These are phyloP conservation scores for Eolophus roseicapilla DNA, from an alignment of 2,113 vertebrate species.

Conservation along the genomic window DNA sequence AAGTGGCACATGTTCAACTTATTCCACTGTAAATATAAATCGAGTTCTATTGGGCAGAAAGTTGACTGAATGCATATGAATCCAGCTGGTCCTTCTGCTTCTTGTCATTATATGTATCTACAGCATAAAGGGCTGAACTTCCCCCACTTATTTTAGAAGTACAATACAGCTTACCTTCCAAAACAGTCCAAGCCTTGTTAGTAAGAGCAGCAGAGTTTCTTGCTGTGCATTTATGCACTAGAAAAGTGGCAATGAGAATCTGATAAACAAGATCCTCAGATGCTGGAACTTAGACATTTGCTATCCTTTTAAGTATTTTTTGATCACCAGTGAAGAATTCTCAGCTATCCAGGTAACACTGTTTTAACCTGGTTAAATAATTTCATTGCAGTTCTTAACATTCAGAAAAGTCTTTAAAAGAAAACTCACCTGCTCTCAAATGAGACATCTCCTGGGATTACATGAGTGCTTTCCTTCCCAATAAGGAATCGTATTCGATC, in stretches of 20 bases:
- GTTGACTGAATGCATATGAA: background rate
- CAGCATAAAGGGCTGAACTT: background rate
- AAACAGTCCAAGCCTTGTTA: background rate
- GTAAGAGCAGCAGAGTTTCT: background rate
- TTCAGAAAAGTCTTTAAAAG: background rate
- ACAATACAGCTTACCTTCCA: background rate
- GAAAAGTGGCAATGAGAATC: background rate
- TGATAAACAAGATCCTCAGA: background rate
- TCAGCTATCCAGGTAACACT: background rate
- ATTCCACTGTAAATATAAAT: background rate
- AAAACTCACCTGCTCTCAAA: conserved; percentile 90
- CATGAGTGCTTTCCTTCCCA: conserved; percentile 92
- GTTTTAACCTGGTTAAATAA: background rate
- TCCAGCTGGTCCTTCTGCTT: background rate
- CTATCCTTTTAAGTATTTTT: background rate
- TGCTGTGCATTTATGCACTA: background rate
- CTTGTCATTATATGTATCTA: rapidly evolving
- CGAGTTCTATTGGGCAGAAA: background rate
- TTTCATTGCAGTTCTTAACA: background rate
- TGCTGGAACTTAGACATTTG: background rate
- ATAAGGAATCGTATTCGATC: conserved; percentile 92
- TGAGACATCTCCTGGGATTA: conserved; percentile 89
- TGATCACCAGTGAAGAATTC: background rate
- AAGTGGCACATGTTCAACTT: background rate
- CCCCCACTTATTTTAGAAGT: background rate